phyloP scores from a whole-genome alignment of 2,797 vertebrate species.

The Tachyglossus aculeatus region DNA sequence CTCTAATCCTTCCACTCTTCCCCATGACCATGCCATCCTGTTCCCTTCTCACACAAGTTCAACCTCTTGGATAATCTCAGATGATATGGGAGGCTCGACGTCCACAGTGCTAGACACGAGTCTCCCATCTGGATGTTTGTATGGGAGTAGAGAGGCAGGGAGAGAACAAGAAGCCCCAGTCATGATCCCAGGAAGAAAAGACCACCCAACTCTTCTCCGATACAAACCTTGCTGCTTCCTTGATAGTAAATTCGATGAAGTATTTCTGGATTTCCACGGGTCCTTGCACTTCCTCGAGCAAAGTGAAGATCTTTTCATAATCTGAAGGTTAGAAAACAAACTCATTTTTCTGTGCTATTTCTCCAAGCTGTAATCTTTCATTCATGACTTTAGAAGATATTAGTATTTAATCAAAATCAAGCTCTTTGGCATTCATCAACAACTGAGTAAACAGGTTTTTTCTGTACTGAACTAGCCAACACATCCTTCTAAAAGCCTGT shows the following conservation, averaged over 20 bases:
- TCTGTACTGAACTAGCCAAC: too few species aligned
- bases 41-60: too few species aligned
- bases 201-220: neutral
- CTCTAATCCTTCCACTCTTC: too few species aligned
- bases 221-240: conserved; percentile 92
- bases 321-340: conserved; percentile 73
- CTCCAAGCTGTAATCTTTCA: neutral
- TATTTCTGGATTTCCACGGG: conserved; percentile 87
- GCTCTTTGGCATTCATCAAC: neutral
- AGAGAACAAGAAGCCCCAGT: neutral
- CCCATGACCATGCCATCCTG: too few species aligned
- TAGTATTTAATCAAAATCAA: conserved; percentile 13
- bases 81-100: neutral
- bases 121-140: neutral
- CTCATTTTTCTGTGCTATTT: neutral
- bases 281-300: conserved; percentile 93
- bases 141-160: neutral
- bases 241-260: conserved; percentile 96
- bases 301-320: conserved; percentile 86
- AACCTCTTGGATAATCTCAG: too few species aligned
- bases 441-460: too few species aligned
- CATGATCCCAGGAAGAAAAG: neutral
- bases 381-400: conserved; percentile 12
- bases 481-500: too few species aligned
- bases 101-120: neutral